These are phyloP conservation scores for Sicus ferrugineus DNA, from an alignment of 2,888 invertebrate genomes.

Conservation along the genomic window DNA sequence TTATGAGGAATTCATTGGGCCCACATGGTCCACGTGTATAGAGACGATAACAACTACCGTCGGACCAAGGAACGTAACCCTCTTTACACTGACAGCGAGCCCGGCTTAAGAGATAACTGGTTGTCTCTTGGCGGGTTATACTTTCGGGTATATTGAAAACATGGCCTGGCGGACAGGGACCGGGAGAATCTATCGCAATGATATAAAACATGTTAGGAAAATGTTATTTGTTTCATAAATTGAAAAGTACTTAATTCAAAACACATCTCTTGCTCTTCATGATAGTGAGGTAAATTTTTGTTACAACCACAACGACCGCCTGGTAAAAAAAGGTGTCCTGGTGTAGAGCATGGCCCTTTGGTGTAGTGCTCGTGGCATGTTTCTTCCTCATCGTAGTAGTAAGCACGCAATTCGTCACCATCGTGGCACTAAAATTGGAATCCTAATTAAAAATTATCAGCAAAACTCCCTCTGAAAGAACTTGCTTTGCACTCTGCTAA, in stretches of 20 bases:
- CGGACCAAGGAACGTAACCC: conserved; percentile 72
- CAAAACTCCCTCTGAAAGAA: conserved; percentile 40
- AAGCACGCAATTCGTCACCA: conserved; percentile 66
- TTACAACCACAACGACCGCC: conserved; percentile 78
- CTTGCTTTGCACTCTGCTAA: conserved; percentile 73
- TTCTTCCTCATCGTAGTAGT: conserved; percentile 71
- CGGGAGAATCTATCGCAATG: conserved; percentile 71
- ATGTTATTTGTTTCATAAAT: background rate
- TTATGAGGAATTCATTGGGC: conserved; percentile 73
- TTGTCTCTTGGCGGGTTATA: conserved; percentile 38
- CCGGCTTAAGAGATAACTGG: conserved; percentile 44
- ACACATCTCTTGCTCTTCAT: conserved; percentile 73
- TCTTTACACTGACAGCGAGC: conserved; percentile 77
- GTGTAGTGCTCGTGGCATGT: conserved; percentile 84
- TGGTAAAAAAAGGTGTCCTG: conserved; percentile 80
- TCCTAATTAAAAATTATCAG: background rate
- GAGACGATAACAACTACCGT: conserved; percentile 78
- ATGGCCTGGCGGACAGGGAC: conserved; percentile 80
- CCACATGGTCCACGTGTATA: conserved; percentile 83
- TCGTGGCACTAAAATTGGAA: conserved; percentile 65
- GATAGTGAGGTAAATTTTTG: conserved; percentile 76
- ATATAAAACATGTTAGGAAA: background rate
- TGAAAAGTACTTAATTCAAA: conserved; percentile 73
- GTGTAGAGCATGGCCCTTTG: conserved; percentile 78
- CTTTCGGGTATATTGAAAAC: conserved; percentile 69